Evolutionary conservation across 2,113 vertebrate species (phyloP), one percentile per base, ranked within the genome.

Genomic region (Neomonachus schauinslandi): DNA sequence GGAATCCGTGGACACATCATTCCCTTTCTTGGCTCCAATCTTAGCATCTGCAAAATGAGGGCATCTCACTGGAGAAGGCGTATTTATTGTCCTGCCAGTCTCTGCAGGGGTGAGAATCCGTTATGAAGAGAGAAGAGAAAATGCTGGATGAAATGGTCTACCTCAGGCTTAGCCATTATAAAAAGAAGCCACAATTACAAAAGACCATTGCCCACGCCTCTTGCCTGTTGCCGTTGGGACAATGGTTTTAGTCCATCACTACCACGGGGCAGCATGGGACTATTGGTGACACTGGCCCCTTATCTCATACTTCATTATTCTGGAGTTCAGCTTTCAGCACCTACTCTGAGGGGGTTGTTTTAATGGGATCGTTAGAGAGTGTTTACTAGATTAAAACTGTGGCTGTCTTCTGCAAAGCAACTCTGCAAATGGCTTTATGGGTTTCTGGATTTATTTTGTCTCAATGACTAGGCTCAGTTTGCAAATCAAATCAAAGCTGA

Each of bases 281-380:
- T 93, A 69, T 26, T 82, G 97, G 95, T 61, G 97, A 97, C 97
- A 96, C 39, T 85, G 92, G 91, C 55, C 97, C 85, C 96, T 89
- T 57, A 94, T 94, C 94, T 97, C 96, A 74, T 82, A 96, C 98
- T 98, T 98, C 97, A 98, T 98, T 98, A 98, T 97, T 97, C 96
- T 97, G 92, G 55, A 95, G 42, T 84, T 88, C 65, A 79, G 97
- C 96, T 63, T 95, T 98, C 97, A 82, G 53, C 26, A 98, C 97
- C 92, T 86, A 67, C 97, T 97, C 96, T 4, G 26, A 98, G 89
- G 94, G 80, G 86, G 92, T 72, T 97, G 97, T 95, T 98, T 98
- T 98, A 99, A 98, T 98, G 96, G 91, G 95, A 91, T 22, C 81
- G 46, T 98, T 96, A 89, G 93, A 97, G 89, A 98, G 95, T 61